A percentile compares a stretch with the other conserved stretches of the same genome.
These are phyloP conservation scores for Murina feae DNA, from an alignment of 2,113 vertebrate species.

Conservation along the genomic window DNA sequence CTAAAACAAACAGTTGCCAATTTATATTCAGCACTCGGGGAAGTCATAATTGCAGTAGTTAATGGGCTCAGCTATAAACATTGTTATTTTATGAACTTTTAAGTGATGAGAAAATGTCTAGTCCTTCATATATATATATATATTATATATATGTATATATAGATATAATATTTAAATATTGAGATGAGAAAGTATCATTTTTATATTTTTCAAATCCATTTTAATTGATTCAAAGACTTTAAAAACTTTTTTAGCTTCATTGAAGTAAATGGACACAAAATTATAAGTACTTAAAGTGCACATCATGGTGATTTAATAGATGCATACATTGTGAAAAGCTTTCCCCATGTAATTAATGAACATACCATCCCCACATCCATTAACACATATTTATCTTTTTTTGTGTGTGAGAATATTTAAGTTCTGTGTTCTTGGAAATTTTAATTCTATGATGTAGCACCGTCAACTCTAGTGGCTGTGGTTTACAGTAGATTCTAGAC, in stretches of 20 bases:
- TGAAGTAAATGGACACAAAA: background rate
- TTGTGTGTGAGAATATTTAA: background rate
- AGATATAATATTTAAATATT: slow-evolving; percentile 10
- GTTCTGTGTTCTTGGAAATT: background rate
- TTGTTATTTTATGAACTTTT: slow-evolving; percentile 7
- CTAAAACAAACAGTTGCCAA: background rate
- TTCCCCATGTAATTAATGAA: background rate
- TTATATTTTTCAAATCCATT: background rate
- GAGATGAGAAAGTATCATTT: background rate
- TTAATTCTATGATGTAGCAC: background rate
- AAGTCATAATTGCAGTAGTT: background rate
- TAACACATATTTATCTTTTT: background rate
- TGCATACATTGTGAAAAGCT: background rate
- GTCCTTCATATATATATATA: background rate
- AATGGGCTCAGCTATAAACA: background rate
- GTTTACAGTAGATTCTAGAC: background rate
- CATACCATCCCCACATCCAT: background rate
- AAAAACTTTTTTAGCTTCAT: background rate
- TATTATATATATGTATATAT: too few relatives aligned
- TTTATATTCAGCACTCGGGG: background rate
- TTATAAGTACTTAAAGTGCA: background rate
- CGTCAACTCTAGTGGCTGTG: background rate
- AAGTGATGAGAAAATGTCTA: background rate
- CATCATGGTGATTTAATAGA: background rate
- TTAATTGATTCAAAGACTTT: background rate